phyloP scores from a whole-genome alignment of 1,140 invertebrate species.

The Nixonia krombeini region DNA sequence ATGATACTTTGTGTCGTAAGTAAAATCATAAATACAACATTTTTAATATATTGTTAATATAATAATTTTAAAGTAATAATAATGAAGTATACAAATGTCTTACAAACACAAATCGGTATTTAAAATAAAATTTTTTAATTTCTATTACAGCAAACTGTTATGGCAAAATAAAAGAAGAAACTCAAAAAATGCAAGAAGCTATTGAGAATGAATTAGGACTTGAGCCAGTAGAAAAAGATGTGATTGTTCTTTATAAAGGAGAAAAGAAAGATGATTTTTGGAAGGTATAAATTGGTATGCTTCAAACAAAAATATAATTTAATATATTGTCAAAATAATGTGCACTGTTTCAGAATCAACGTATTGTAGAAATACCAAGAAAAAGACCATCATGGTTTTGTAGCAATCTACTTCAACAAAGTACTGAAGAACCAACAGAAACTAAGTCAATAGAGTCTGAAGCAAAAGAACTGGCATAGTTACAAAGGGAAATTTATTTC shows the following conservation, averaged over 20 bases:
- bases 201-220: conserved; percentile 80
- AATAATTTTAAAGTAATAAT: background rate
- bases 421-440: conserved; percentile 75
- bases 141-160: conserved; percentile 89
- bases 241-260: conserved; percentile 86
- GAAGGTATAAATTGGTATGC: conserved; percentile 60
- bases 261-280: conserved; percentile 76
- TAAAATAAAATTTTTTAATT: too few species aligned
- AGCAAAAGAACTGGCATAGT: background rate
- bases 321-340: conserved; percentile 2
- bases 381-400: conserved; percentile 84
- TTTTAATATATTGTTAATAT: background rate
- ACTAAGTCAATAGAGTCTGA: background rate
- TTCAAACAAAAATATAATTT: background rate
- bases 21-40: conserved; percentile 47
- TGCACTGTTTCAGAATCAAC: conserved; percentile 71
- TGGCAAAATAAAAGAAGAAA: conserved; percentile 83
- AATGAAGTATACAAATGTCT: too few species aligned
- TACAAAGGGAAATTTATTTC: too few species aligned
- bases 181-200: conserved; percentile 80
- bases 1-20: conserved; percentile 84
- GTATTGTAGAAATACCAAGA: conserved; percentile 82
- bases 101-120: too few species aligned
- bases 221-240: conserved; percentile 84
- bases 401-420: conserved; percentile 84